A percentile compares a stretch with the other conserved stretches of the same genome.
phyloP scores from a whole-genome alignment of 1,140 invertebrate species.

The Coenobita brevimanus region DNA sequence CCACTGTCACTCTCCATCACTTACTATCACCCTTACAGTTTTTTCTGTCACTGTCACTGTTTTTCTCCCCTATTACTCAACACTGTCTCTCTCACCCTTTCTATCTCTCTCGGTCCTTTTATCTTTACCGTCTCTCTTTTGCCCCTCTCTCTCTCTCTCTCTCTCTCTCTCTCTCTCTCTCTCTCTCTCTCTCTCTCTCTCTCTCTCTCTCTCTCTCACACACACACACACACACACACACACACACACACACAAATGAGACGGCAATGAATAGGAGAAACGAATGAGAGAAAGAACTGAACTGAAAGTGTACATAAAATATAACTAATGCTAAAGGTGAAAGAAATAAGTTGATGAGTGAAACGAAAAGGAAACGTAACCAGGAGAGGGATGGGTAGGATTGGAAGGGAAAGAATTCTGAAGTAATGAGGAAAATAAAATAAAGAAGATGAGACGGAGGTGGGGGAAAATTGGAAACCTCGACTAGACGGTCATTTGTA shows the following conservation, averaged over 20 bases:
- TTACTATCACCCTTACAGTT: background rate
- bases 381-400: background rate
- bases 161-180: background rate
- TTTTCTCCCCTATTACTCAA: background rate
- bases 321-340: background rate
- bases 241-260: too few relatives aligned
- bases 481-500: background rate
- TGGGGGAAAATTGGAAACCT: background rate
- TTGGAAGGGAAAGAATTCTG: background rate
- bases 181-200: conserved; percentile 10
- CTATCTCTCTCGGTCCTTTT: background rate
- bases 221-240: background rate
- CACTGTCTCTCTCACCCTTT: background rate
- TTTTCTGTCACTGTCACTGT: background rate
- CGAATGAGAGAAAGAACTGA: background rate
- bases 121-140: background rate
- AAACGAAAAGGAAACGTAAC: background rate
- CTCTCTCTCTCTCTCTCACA: background rate
- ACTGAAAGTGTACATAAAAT: background rate
- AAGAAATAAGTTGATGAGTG: background rate
- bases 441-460: too few relatives aligned
- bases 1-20: background rate
- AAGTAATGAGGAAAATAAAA: background rate
- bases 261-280: background rate
- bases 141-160: background rate